phyloP scores from a whole-genome alignment of 2,113 vertebrate genomes.

The Mormyrus iriodes region DNA sequence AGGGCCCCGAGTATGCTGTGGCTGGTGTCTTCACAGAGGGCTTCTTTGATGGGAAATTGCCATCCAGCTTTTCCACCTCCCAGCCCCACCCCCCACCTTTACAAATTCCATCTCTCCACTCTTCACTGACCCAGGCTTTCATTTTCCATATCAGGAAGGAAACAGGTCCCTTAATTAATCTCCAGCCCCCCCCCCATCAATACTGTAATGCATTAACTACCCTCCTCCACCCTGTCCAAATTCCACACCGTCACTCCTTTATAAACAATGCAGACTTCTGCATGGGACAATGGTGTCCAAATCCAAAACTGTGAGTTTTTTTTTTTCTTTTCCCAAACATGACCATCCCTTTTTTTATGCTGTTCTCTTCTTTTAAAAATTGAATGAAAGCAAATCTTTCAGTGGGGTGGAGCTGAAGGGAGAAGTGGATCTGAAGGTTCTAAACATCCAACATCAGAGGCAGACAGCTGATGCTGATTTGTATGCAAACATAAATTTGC shows the following conservation, averaged over 20 bases:
- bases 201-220: neutral
- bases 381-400: neutral
- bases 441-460: neutral
- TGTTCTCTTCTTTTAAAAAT: neutral
- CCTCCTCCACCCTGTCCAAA: neutral
- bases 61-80: neutral
- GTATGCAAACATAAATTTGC: slow-evolving; percentile 5
- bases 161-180: slow-evolving; percentile 2
- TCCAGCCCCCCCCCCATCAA: neutral
- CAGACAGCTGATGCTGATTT: neutral
- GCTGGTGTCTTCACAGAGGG: neutral
- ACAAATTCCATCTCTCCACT: neutral
- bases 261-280: neutral
- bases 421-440: neutral
- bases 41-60: neutral
- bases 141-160: neutral
- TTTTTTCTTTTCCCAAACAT: neutral
- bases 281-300: neutral
- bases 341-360: neutral
- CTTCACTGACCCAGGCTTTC: neutral
- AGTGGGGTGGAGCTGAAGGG: neutral
- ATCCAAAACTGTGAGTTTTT: neutral
- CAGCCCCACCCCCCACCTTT: neutral
- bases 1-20: neutral
- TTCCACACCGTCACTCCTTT: neutral